Percentiles rank a stretch among this genome's conserved stretches.
phyloP scores from a whole-genome alignment of 2,888 invertebrate species.

The Anoncus sp. region DNA sequence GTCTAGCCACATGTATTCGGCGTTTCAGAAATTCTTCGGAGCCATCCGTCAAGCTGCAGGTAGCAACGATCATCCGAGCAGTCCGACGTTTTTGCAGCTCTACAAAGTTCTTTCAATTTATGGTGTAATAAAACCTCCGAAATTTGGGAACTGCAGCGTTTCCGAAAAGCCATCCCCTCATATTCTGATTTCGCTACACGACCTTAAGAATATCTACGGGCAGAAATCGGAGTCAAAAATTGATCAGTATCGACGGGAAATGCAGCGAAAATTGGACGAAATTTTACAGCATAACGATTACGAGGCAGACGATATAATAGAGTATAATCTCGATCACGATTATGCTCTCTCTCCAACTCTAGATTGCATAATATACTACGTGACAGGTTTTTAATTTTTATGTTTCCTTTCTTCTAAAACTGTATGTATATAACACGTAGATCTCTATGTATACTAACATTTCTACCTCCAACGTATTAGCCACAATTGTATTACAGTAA shows the following conservation, averaged over 20 bases:
- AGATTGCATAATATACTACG: constrained; percentile 47
- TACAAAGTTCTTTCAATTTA: background rate
- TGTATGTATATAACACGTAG: constrained; percentile 7
- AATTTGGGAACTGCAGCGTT: background rate
- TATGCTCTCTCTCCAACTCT: constrained; percentile 28
- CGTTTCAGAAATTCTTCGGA: background rate
- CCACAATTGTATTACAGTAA: too few relatives aligned
- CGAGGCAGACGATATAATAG: background rate
- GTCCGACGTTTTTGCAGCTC: background rate
- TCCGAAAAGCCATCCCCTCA: too few relatives aligned
- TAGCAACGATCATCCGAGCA: background rate
- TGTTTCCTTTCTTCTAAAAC: constrained; percentile 10
- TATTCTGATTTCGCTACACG: too few relatives aligned
- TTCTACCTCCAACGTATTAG: background rate
- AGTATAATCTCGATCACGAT: constrained; percentile 24
- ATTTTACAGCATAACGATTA: background rate
- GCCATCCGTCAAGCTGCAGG: constrained; percentile 2
- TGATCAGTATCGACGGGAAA: too few relatives aligned
- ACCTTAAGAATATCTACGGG: too few relatives aligned
- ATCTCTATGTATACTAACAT: constrained; percentile 15
- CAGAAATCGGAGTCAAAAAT: too few relatives aligned
- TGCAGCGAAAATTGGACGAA: background rate
- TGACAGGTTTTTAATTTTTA: constrained; percentile 29
- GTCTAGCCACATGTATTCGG: background rate
- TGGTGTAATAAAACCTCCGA: background rate